Evolutionary conservation across 2,888 invertebrate genomes (phyloP), one percentile per base, ranked within the genome.

Genomic region (Eledona agricola): DNA sequence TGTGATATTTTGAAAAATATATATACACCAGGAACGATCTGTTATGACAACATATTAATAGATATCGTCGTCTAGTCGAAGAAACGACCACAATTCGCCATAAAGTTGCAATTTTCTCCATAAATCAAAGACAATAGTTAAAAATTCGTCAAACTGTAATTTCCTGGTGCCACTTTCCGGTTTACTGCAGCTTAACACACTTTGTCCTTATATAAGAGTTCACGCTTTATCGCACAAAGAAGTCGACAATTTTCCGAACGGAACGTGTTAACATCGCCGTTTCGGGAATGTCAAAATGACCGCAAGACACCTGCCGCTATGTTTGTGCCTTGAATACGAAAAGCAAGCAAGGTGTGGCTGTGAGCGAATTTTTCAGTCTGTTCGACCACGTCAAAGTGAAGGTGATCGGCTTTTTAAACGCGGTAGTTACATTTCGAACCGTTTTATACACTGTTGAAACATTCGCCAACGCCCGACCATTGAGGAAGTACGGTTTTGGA

Each of bases 351-450:
- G 53, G 53, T 42, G 53, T 47, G 53, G 53, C 23, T 49, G 43
- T 28, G 16, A 37, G 35, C 34, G 25, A 43, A 45, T 59, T 59
- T 57, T 57, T 50, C 46, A 34, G 51, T 57, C 54, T 47, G 50
- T 49, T 51, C 43, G 46, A 35, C 9, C n/a, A n/a, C n/a, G n/a
- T 35, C 28, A 40, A 61, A 66, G 63, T 64, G 65, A 66, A 65
- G 65, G 65, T 63, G 61, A 64, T 64, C 66, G 55, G 60, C 65
- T 60, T 65, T 64, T 58, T 58, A 58, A 55, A 52, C 34, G 42
- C 54, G 51, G 46, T 42, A 43, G 51, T 34, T 42, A 34, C 35
- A 35, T 46, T 46, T 46, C 26, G 45, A 22, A 26, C 25, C 35
- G 23, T 40, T 40, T 49, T 35, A 35, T 29, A 35, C 29, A 31